Base-by-base conservation (phyloP, 2,797 vertebrate genomes). In the Champsocephalus esox region DNA sequence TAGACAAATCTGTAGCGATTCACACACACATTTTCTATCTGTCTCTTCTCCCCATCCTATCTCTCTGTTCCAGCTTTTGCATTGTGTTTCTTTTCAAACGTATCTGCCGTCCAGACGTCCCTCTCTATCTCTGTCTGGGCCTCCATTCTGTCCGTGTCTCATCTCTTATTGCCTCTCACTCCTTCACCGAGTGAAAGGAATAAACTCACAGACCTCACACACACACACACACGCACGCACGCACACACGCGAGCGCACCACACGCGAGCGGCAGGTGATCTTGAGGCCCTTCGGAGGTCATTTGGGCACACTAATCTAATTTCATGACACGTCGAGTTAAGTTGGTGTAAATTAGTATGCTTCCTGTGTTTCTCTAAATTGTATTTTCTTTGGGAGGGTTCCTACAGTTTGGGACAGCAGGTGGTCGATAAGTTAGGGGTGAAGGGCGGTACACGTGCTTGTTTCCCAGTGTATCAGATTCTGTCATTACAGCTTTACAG, bases 401-500 rank as follows among this genome's bases (percentile, higher is more conserved):
- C 70, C 44, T 74, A 51, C 77, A 75, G 68, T 82, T 83, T 34
- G 59, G 75, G 70, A 83, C 84, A 86, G 92, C 90, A 92, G 92
- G 92, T 94, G 89, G 88, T 93, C 80, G 71, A 79, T 86, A 81
- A 79, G 71, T 88, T 81, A 65, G 65, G 80, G 81, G 77, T 80
- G 77, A 85, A 72, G 79, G 82, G 81, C 56, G 59, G 70, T 67
- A 58, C 19, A 32, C 67, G 73, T 44, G 44, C 62, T 58, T 17
- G 71, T 87, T 93, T 92, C 92, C 88, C 91, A 93, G 90, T 66
- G 83, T 93, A 93, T 94, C 93, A 58, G 73, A 88, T 94, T 92
- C 85, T 81, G 73, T 86, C 79, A 79, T 79, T 81, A 83, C 62
- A 45, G 69, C 81, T 81, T 80, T 63, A 73, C 34, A 65, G 66